A percentile compares a stretch with the other conserved stretches of the same genome.
Evolutionary conservation across 2,888 invertebrate species (phyloP).

Genomic region (Orchesella flavescens): DNA sequence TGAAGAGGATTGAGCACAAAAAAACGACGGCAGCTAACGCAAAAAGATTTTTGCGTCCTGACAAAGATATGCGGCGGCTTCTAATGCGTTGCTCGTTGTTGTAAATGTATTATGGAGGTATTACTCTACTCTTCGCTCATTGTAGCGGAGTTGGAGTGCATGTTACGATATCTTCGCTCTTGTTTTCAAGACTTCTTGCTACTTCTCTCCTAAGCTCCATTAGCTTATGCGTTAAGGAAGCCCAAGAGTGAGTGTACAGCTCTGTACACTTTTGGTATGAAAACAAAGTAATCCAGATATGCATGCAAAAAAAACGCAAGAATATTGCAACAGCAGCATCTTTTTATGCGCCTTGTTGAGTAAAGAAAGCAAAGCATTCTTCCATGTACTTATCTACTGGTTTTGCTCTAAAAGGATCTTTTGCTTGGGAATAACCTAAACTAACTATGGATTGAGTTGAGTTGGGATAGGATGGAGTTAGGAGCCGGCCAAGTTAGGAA

Average conservation of each 20-base stretch:
- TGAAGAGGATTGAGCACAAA: too few species aligned
- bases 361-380: too few species aligned
- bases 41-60: not conserved
- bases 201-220: not conserved
- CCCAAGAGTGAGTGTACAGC: not conserved
- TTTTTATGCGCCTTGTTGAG: too few species aligned
- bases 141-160: not conserved
- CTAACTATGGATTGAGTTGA: not conserved
- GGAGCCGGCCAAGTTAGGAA: not conserved
- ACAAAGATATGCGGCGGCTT: slow-evolving; percentile 3
- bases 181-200: not conserved
- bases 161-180: not conserved
- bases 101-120: not conserved
- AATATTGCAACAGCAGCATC: too few species aligned
- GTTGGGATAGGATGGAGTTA: too few species aligned
- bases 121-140: not conserved
- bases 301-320: not conserved
- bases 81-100: not conserved
- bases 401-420: too few species aligned
- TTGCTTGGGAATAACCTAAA: too few species aligned
- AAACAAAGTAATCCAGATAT: not conserved
- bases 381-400: too few species aligned
- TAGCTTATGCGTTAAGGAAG: not conserved
- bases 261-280: not conserved
- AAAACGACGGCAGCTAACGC: slow-evolving; percentile 11